Conservation (phyloP, 2,113 vertebrate genomes). For the Ophthalmolycus amberensis region DNA sequence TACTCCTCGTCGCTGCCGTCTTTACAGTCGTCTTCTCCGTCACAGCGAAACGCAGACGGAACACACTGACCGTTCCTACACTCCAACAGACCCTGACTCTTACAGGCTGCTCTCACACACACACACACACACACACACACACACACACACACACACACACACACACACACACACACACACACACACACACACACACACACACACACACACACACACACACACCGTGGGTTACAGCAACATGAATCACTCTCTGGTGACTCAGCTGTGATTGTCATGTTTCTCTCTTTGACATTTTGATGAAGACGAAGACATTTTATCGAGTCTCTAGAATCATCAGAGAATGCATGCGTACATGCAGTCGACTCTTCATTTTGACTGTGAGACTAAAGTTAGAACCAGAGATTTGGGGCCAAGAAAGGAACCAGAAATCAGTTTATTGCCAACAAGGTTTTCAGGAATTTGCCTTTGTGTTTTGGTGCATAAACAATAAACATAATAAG, state of each 20-base stretch:
- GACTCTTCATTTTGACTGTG: no score
- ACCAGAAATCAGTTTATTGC: no score
- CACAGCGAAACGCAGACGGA: conserved; percentile 91
- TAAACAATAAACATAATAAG: no score
- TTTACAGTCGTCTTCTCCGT: conserved; percentile 94
- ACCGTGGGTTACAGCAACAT: neutral
- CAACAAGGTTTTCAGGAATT: no score
- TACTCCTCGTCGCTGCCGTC: conserved; percentile 94
- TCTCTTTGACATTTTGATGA: neutral
- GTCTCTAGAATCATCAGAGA: no score
- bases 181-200: neutral
- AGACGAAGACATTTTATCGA: no score
- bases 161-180: conserved; percentile 31
- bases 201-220: neutral
- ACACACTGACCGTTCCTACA: conserved; percentile 92
- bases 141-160: conserved; percentile 42
- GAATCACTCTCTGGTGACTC: neutral
- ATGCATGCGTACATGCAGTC: no score
- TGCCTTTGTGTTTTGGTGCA: no score
- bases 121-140: conserved; percentile 52
- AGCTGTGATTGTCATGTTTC: neutral
- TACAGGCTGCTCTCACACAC: conserved; percentile 84
- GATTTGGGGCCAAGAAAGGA: no score
- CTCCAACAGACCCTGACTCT: conserved; percentile 92
- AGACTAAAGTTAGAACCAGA: no score